Evolutionary conservation across 2,888 invertebrate genomes (phyloP).

Genomic region (Flexamia atlantica): DNA sequence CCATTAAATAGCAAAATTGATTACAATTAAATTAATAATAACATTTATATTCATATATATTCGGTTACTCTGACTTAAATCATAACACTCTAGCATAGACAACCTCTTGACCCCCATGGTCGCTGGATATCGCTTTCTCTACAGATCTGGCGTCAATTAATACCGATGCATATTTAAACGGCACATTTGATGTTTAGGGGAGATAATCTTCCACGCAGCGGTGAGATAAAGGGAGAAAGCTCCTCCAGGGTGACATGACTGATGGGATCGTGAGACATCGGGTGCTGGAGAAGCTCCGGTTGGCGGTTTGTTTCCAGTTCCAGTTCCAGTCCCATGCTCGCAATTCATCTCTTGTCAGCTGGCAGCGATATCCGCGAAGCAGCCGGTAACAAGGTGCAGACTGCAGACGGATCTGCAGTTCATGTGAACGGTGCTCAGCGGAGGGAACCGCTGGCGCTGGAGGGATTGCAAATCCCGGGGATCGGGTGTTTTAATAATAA

Average conservation of each 20-base stretch:
- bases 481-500: no score
- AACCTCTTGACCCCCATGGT: not conserved
- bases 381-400: not conserved
- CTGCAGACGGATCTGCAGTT: no score
- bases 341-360: constrained; percentile 28
- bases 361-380: not conserved
- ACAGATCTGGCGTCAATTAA: not conserved
- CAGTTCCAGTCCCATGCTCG: constrained; percentile 14
- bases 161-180: constrained; percentile 1
- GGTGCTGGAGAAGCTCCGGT: not conserved
- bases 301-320: constrained; percentile 19
- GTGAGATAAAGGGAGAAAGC: constrained; percentile 23
- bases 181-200: not conserved
- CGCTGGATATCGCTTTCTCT: not conserved
- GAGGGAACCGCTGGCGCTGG: no score
- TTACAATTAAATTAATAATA: not conserved
- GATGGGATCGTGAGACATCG: constrained; percentile 1
- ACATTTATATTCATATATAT: no score
- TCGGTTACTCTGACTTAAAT: no score
- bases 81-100: not conserved
- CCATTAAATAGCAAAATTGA: not conserved
- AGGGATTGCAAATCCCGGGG: no score
- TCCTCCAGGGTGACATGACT: not conserved
- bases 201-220: constrained; percentile 29
- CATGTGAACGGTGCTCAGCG: no score